phyloP scores from a whole-genome alignment of 2,888 invertebrate genomes.

The Marasmarcha lunaedactyla region DNA sequence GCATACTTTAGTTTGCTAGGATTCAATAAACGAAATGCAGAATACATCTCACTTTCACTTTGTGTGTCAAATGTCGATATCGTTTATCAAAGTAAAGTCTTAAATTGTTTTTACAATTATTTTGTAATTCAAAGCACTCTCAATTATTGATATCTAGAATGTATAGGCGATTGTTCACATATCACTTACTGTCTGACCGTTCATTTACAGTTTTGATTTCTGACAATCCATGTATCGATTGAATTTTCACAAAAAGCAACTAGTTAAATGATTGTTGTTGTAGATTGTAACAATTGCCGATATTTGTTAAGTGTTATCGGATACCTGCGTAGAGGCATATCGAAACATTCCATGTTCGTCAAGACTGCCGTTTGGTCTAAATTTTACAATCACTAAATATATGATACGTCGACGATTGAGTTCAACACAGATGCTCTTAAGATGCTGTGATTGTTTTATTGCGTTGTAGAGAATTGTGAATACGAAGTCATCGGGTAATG shows the following conservation, averaged over 20 bases:
- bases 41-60: too few relatives aligned
- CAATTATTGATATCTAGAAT: too few relatives aligned
- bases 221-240: too few relatives aligned
- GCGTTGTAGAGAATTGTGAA: conserved; percentile 59
- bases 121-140: too few relatives aligned
- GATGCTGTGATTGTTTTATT: conserved; percentile 71
- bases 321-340: conserved; percentile 69
- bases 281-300: conserved; percentile 56
- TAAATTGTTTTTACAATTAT: too few relatives aligned
- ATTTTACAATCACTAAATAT: conserved; percentile 64
- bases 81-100: too few relatives aligned
- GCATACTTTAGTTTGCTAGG: too few relatives aligned
- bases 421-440: conserved; percentile 67
- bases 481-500: conserved; percentile 52
- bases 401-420: conserved; percentile 65
- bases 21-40: too few relatives aligned
- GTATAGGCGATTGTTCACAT: not conserved
- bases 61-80: too few relatives aligned
- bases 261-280: conserved; percentile 63
- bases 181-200: not conserved
- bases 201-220: too few relatives aligned
- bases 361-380: conserved; percentile 71
- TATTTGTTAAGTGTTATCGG: conserved; percentile 64
- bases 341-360: conserved; percentile 69
- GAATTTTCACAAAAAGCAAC: conserved; percentile 36